Percentiles rank a stretch among this genome's conserved stretches.
These are phyloP conservation scores for Spilogale gracilis DNA, from an alignment of 2,113 vertebrate genomes.

Conservation along the genomic window DNA sequence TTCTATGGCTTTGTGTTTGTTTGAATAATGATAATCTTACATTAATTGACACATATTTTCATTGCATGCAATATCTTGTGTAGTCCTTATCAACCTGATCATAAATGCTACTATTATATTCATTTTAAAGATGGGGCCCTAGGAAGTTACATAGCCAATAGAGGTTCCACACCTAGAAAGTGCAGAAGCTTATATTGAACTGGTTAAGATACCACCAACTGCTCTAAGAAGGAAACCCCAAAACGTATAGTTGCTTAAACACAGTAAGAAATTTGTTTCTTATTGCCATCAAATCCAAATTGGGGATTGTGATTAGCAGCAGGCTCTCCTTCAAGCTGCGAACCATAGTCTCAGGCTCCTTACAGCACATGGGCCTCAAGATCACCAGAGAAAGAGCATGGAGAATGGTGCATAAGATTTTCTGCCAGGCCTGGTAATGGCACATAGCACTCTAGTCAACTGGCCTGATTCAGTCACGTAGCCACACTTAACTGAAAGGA, in stretches of 20 bases:
- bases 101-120: background rate
- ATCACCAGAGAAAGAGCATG: background rate
- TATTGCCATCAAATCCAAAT: background rate
- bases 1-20: background rate
- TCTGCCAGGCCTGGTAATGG: background rate
- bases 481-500: background rate
- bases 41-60: background rate
- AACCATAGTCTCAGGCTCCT: background rate
- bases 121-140: background rate
- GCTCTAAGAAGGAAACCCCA: background rate
- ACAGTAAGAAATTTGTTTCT: background rate
- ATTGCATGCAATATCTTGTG: background rate
- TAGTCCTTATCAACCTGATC: background rate
- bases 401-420: background rate
- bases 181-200: background rate
- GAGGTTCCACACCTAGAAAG: background rate
- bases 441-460: background rate
- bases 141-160: background rate
- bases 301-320: background rate
- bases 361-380: background rate
- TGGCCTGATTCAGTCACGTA: background rate
- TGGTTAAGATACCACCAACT: background rate
- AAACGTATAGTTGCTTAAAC: background rate
- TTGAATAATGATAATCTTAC: background rate
- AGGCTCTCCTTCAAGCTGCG: background rate